Base-by-base conservation (phyloP, 2,113 vertebrate species). In the Charadrius vociferus region DNA sequence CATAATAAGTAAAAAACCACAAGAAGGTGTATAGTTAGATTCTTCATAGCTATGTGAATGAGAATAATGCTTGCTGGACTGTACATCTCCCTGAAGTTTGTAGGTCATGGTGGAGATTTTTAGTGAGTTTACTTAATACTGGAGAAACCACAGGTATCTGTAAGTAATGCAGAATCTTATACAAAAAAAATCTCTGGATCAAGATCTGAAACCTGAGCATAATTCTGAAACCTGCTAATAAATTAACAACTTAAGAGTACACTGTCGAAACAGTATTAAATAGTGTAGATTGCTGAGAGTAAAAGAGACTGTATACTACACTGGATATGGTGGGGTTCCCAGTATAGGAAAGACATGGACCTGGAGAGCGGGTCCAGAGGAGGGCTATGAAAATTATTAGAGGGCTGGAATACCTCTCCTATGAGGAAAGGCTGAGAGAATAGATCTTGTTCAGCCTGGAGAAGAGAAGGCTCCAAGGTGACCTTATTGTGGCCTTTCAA, bases 321-420 rank as follows among this genome's bases (percentile, higher is more conserved):
- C 9, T 45, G 4, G 22, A 3, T 26, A 37, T 10, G n/a, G 8
- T n/a, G 21, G 4, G 3, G 15, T 37, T 3, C 3, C 2, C 34
- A 43, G 7, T 11, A 56, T 2, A 67, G 18, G 27, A 55, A 80
- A 47, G 39, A 49, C 9, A 11, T 4, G 4, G 4, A 59, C 9
- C 12, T 39, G 12, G 15, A 29, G 11, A 59, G 3, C 47, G 5
- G 61, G 45, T 56, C 6, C 9, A 71, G 23, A 84, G 20, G 24
- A 52, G 29, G 14, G 8, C 8, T 73, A 16, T 0, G 3, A 71
- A 75, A 45, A 29, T 39, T 2, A 19, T 49, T 21, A 49, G 29
- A 37, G 22, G 47, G 10, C 5, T 83, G n/a, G 10, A 66, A 61
- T 32, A 32, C 4, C 3, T 56, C 9, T 73, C 39, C 47, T 72